Base-by-base conservation (phyloP, 1,140 invertebrate species). In the Philotrypesis tridentata region DNA sequence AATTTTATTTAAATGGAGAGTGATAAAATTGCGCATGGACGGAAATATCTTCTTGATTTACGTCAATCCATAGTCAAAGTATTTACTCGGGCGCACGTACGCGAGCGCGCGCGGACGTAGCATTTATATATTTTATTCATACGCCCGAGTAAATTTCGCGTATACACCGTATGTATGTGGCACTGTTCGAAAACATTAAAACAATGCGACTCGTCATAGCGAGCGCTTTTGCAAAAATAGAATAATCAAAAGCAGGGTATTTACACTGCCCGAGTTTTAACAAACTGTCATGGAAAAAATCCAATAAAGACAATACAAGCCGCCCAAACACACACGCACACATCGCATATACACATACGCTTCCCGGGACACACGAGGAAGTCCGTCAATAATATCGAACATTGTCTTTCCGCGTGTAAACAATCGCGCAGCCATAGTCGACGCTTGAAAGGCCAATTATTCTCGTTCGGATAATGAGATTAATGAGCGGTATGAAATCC, bases 41-140 rank as follows among this genome's bases (percentile, higher is more conserved):
- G 48, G 29, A 70, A 79, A 70, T 55, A 43, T 70, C 7, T 23
- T 55, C 21, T 70, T 40, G 67, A 70, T 37, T 79, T 55, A 55
- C 65, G 48, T 55, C 43, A 70, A 78, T 60, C 5, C 55, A 55
- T 8, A 79, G 25, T 55, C 48, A 11, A 79, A 70, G 40, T 70
- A 70, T 79, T 48, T 33, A 55, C 31, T 55, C 43, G 43, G n/a
- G n/a, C 2, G 48, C 48, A 17, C 21, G 2, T n/a, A 55, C 33
- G 9, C 33, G 9, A 37, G 9, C 33, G 33, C 33, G n/a, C n/a
- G n/a, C n/a, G n/a, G n/a, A n/a, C n/a, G n/a, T n/a, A n/a, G n/a
- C n/a, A n/a, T n/a, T n/a, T n/a, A n/a, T n/a, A 73, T 73, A 31
- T 60, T 48, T 73, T 29, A 73, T 73, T 60, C 25, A 73, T 73